Base-by-base conservation (phyloP, 2,113 vertebrate genomes). In the Tyrannus savana region DNA sequence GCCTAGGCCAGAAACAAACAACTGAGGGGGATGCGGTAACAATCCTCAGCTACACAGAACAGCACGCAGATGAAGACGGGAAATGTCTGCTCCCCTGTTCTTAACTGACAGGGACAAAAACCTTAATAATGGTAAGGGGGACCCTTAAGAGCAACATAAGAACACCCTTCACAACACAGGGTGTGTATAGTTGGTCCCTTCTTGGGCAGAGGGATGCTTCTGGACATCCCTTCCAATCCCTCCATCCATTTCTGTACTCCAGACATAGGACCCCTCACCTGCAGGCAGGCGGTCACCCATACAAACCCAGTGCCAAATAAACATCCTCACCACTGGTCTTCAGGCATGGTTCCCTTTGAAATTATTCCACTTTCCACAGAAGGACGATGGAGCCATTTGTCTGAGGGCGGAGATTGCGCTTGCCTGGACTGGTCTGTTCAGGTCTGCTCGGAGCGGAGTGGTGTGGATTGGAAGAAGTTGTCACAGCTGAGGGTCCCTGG, bases 391-490 rank as follows among this genome's bases (percentile, higher is more conserved):
- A 88, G 63, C 41, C 79, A 66, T 95, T 88, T 90, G 90, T 76
- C 42, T 3, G 6, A 59, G 80, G 90, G 17, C 0, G 0, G 30
- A 76, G 72, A 17, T 83, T 5, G 6, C 2, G 0, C 39, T 81
- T 44, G 27, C 37, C 49, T 49, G 31, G 4, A 31, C 31, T 14
- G 22, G 28, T 15, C 53, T 0, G 5, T 55, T 37, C 39, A 17
- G 83, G 41, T 83, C 68, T 81, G 68, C 31, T 58, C 6, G 1
- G 60, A 46, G 41, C 1, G 1, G 60, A 46, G 41, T 0, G 1
- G 39, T 95, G 96, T 95, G 94, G 88, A 96, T 93, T 97, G 92
- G 76, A 80, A 86, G 84, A 78, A 55, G 33, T 37, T 4, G 1
- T 69, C 59, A 67, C 95, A 92, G 63, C 86, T 84, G 79, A 56